phyloP scores from a whole-genome alignment of 1,140 invertebrate genomes.

The Pseudomyrmex flavicornis region DNA sequence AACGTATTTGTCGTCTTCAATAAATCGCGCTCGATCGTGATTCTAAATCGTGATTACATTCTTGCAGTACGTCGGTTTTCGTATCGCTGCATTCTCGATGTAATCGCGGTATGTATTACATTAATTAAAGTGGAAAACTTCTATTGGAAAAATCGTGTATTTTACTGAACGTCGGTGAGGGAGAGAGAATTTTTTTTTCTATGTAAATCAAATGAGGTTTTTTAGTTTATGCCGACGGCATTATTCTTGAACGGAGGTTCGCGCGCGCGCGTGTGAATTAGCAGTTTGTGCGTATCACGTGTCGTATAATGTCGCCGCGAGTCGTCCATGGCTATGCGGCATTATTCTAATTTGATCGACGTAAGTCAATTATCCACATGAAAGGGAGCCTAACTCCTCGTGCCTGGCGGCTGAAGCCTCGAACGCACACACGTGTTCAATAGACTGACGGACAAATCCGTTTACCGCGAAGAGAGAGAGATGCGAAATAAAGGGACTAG shows the following conservation, averaged over 20 bases:
- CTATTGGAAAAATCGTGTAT: no score
- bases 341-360: slow-evolving; percentile 57
- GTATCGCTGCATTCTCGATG: neutral
- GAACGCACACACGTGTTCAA: slow-evolving; percentile 38
- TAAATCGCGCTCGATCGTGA: neutral
- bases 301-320: neutral
- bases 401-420: slow-evolving; percentile 39
- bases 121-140: no score
- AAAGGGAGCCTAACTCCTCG: slow-evolving; percentile 56
- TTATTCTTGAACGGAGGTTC: neutral
- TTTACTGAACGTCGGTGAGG: no score
- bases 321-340: slow-evolving; percentile 21
- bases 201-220: no score
- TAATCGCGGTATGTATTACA: no score
- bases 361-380: slow-evolving; percentile 57
- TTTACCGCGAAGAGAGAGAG: slow-evolving; percentile 40
- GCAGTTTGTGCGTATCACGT: slow-evolving; percentile 4
- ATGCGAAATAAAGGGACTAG: slow-evolving; percentile 52
- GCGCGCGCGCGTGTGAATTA: neutral
- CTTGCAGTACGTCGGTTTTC: neutral
- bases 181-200: no score
- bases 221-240: neutral
- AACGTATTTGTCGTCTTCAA: slow-evolving; percentile 1
- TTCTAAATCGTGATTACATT: neutral
- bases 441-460: slow-evolving; percentile 57